Percentiles rank a stretch among this genome's conserved stretches.
Evolutionary conservation across 2,113 vertebrate species (phyloP).

Genomic region (Drymodes brunneopygia): DNA sequence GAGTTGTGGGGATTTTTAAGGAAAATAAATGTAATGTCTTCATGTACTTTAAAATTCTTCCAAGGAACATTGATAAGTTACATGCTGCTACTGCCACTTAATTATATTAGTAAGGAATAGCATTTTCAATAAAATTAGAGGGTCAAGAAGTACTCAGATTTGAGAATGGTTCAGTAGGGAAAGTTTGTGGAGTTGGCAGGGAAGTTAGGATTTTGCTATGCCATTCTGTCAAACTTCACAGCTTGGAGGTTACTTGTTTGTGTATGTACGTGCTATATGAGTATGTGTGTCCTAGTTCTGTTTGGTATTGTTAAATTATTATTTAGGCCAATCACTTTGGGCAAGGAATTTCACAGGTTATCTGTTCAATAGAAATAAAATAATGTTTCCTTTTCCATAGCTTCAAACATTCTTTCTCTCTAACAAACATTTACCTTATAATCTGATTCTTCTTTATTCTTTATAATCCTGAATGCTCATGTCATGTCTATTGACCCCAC

Average conservation of each 20-base stretch:
- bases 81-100: neutral
- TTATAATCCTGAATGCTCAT: neutral
- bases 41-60: neutral
- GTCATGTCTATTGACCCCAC: neutral
- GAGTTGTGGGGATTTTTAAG: neutral
- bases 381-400: neutral
- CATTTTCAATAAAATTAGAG: neutral
- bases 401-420: neutral
- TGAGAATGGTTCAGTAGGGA: neutral
- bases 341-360: neutral
- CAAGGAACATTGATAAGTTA: neutral
- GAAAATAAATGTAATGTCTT: neutral
- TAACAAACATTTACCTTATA: neutral
- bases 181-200: neutral
- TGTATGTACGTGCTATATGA: neutral
- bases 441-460: neutral
- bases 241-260: neutral
- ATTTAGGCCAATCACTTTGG: neutral
- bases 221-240: neutral
- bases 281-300: neutral
- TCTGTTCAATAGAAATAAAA: neutral
- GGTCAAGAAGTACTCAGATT: neutral
- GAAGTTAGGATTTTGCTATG: neutral
- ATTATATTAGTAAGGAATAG: neutral
- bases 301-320: neutral